Percentiles rank a stretch among this genome's conserved stretches.
Conservation (phyloP, 2,888 invertebrate genomes). For the Sphaerophoria rueppellii region DNA sequence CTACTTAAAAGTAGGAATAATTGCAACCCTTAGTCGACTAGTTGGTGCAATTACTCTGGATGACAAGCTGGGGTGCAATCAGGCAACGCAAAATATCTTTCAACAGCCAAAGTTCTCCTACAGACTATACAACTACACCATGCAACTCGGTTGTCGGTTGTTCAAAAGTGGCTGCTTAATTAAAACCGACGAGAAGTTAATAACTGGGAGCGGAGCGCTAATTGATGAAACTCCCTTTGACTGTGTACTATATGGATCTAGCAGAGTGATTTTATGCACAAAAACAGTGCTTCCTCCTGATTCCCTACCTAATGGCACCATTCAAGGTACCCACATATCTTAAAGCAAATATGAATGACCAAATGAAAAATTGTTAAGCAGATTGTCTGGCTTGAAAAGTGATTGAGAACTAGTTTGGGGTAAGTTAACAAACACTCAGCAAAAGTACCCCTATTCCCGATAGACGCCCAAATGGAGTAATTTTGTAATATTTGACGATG, state of each 20-base stretch:
- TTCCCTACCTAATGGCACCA: conserved; percentile 37
- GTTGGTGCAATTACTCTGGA: conserved; percentile 40
- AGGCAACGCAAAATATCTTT: conserved; percentile 50
- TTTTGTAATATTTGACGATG: conserved; percentile 37
- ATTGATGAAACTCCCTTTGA: conserved; percentile 73
- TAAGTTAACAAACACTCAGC: conserved; percentile 56
- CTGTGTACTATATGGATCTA: conserved; percentile 7
- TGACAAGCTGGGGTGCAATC: conserved; percentile 22
- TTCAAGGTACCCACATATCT: conserved; percentile 38
- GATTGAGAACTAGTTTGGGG: conserved; percentile 67
- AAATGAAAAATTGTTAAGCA: conserved; percentile 71
- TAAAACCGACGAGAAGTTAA: conserved; percentile 77
- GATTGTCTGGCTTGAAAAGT: conserved; percentile 64
- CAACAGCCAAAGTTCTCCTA: conserved; percentile 6
- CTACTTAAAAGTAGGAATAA: conserved; percentile 56
- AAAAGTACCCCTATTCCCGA: neutral
- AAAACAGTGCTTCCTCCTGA: conserved; percentile 21
- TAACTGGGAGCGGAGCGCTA: conserved; percentile 76
- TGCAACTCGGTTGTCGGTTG: conserved; percentile 21
- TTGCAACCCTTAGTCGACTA: conserved; percentile 44
- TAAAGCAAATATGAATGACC: conserved; percentile 49
- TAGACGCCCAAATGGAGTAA: conserved; percentile 61
- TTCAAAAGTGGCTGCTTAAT: conserved; percentile 75
- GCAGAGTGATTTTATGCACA: conserved; percentile 41
- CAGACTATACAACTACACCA: conserved; percentile 9